Evolutionary conservation across 1,140 invertebrate genomes (phyloP).

Genomic region (Bradynema listronoti): DNA sequence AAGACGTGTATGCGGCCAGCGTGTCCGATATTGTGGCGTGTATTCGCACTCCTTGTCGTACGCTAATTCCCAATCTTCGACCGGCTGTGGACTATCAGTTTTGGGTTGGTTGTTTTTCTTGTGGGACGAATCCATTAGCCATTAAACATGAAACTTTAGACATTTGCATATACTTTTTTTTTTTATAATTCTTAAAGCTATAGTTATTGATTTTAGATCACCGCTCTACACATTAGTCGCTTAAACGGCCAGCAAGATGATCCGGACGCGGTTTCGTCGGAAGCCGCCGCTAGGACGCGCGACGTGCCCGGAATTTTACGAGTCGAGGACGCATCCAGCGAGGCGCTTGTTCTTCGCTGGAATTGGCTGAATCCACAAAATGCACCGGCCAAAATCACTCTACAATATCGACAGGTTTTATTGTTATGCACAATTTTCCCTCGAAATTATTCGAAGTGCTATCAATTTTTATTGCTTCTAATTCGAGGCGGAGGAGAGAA

Average conservation of each 20-base stretch:
- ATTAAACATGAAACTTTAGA: neutral
- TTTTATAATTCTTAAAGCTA: constrained; percentile 11
- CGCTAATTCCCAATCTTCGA: constrained; percentile 52
- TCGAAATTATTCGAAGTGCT: too few relatives aligned
- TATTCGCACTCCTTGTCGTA: constrained; percentile 46
- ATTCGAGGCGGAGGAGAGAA: too few relatives aligned
- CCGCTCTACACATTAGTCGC: constrained; percentile 49
- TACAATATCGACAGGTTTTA: constrained; percentile 46
- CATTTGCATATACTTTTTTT: constrained; percentile 11
- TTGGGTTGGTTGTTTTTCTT: constrained; percentile 35
- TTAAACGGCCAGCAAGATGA: constrained; percentile 52
- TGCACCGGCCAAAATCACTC: constrained; percentile 31
- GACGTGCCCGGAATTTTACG: constrained; percentile 53
- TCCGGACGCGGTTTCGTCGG: constrained; percentile 49
- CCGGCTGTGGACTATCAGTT: constrained; percentile 55
- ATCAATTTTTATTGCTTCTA: too few relatives aligned
- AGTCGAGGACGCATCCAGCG: constrained; percentile 51
- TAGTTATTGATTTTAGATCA: constrained; percentile 28
- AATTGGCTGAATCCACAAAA: constrained; percentile 42
- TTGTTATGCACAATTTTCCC: constrained; percentile 10
- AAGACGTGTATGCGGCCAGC: constrained; percentile 35
- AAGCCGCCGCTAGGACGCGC: constrained; percentile 41
- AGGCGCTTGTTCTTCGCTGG: constrained; percentile 45
- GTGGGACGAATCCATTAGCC: neutral
- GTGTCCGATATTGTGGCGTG: constrained; percentile 48